Conservation (phyloP, 2,797 vertebrate genomes). For the Enteromius mattozi region DNA sequence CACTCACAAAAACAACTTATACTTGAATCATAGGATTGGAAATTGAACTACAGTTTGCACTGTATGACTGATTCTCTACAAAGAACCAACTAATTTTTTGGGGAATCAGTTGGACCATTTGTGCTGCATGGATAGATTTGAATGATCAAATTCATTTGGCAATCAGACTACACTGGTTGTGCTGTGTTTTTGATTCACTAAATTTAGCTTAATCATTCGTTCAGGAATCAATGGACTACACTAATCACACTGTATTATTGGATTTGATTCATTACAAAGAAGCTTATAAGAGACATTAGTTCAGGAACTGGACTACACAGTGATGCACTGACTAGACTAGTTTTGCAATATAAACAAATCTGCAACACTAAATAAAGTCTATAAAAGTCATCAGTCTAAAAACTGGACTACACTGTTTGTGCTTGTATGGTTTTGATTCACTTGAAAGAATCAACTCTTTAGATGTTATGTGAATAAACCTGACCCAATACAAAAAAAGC, state of each 20-base stretch:
- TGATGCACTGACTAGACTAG: background rate
- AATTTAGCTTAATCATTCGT: background rate
- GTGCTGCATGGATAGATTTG: too few relatives aligned
- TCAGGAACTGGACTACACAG: background rate
- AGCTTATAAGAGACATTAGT: background rate
- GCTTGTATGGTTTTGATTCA: background rate
- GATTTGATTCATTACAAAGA: background rate
- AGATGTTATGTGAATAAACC: background rate
- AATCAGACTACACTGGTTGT: background rate
- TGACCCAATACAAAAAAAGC: background rate
- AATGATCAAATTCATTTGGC: background rate
- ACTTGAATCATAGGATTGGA: background rate
- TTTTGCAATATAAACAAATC: background rate
- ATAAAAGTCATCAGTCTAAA: background rate
- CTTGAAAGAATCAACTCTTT: background rate
- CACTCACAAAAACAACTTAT: too few relatives aligned
- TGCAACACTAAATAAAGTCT: background rate
- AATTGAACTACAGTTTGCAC: background rate
- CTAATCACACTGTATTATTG: background rate
- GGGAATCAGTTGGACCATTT: background rate
- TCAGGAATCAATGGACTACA: background rate
- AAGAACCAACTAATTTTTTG: background rate
- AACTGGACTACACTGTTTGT: background rate
- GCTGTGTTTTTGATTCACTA: background rate
- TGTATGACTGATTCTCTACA: background rate